A percentile compares a stretch with the other conserved stretches of the same genome.
Evolutionary conservation across 2,113 vertebrate species (phyloP).

Genomic region (Siniperca knerii): DNA sequence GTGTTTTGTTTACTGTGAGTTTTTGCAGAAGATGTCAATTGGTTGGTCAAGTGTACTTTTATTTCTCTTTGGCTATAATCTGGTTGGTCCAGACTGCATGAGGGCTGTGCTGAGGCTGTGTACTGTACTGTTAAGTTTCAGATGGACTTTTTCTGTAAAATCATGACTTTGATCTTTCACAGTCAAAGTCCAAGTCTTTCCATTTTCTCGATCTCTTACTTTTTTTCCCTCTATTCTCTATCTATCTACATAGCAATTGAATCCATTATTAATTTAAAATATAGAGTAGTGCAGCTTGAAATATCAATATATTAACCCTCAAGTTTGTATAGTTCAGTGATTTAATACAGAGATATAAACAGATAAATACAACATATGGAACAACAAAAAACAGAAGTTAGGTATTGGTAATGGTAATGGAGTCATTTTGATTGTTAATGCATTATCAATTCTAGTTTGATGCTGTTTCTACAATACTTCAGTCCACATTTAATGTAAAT

Average conservation of each 20-base stretch:
- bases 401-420: no score
- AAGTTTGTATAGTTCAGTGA: not conserved
- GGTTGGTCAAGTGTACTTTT: no score
- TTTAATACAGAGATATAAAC: not conserved
- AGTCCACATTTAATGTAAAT: no score
- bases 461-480: no score
- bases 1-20: not conserved
- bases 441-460: no score
- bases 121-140: not conserved
- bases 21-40: not conserved
- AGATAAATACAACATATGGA: not conserved
- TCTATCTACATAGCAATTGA: not conserved
- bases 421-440: no score
- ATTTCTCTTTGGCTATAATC: not conserved
- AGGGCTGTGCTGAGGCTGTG: not conserved
- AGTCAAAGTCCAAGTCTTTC: not conserved
- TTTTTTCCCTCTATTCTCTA: not conserved
- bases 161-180: not conserved
- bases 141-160: not conserved
- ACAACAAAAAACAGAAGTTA: no score
- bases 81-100: not conserved
- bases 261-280: not conserved
- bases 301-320: not conserved
- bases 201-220: not conserved
- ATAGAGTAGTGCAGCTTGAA: not conserved